These are phyloP conservation scores for Synanthedon formicaeformis DNA, from an alignment of 2,888 invertebrate species.

Conservation along the genomic window DNA sequence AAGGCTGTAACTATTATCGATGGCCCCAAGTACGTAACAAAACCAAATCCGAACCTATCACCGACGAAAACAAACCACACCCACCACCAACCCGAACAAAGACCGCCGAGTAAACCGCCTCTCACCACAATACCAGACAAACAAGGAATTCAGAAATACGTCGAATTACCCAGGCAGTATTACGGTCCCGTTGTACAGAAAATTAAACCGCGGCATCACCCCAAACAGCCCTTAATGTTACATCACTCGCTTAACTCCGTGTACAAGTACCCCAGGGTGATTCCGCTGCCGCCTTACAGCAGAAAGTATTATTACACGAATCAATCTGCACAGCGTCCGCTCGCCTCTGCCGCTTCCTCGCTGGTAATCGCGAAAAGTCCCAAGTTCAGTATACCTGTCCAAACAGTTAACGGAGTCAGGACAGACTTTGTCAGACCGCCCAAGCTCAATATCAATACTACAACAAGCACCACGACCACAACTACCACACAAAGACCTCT, in stretches of 20 bases:
- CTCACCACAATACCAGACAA: constrained; percentile 30
- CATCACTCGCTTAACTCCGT: constrained; percentile 34
- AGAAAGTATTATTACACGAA: constrained; percentile 26
- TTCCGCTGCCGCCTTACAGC: constrained; percentile 30
- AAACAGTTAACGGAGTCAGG: constrained; percentile 52
- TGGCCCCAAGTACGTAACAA: constrained; percentile 37
- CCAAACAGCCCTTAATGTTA: constrained; percentile 29
- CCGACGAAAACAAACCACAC: constrained; percentile 20
- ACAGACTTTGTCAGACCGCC: constrained; percentile 47
- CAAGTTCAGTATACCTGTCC: constrained; percentile 46
- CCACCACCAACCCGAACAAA: constrained; percentile 26
- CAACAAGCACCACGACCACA: constrained; percentile 25
- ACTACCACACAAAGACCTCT: constrained; percentile 43
- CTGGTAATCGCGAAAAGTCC: constrained; percentile 35
- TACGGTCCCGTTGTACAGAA: constrained; percentile 26
- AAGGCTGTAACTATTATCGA: constrained; percentile 40
- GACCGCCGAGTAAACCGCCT: constrained; percentile 49
- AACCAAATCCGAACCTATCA: constrained; percentile 10
- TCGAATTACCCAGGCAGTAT: constrained; percentile 29
- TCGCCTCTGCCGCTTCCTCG: constrained; percentile 34
- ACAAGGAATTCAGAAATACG: constrained; percentile 22
- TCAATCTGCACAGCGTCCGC: constrained; percentile 20
- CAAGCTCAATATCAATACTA: constrained; percentile 23
- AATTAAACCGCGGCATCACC: constrained; percentile 28
- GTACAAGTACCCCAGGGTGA: constrained; percentile 45